Base-by-base conservation (phyloP, 2,113 vertebrate genomes). In the Xenopus laevis region DNA sequence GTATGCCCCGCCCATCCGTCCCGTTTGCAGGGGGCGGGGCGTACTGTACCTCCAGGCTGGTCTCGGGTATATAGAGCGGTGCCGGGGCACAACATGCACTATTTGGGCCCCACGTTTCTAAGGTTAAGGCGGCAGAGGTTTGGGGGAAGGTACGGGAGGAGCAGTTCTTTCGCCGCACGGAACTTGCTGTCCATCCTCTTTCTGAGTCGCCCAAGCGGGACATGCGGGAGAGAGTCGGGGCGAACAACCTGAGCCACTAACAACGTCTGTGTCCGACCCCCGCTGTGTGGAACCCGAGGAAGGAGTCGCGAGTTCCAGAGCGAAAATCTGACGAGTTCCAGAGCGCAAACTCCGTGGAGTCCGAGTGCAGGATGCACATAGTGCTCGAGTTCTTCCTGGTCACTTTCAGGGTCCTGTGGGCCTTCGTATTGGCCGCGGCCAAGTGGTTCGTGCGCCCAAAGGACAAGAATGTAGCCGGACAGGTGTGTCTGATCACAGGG, bases 401-500 rank as follows among this genome's bases (percentile, higher is more conserved):
- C 76, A 91, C 95, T 77, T 85, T 98, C 80, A 91, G 93, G 83
- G 96, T 99, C 79, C 88, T 95, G 27, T 98, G 95, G 97, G 95
- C 97, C 53, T 94, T 99, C 82, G 88, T 96, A 63, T 84, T 94
- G 63, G 94, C 96, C 81, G 96, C 93, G 44, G 89, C 92, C 13
- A 94, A 94, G 74, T 98, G 97, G 97, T 83, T 98, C 4, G 89
- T 98, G 81, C 92, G 93, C 78, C 96, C 96, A 77, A 95, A 97
- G 83, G 97, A 99, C 91, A 98, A 99, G 92, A 97, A 95, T 79
- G 96, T 99, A 81, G 92, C 93, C 50, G 96, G 96, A 84, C 96
- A 99, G 96, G 96, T 99, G 94, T 99, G 96, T 79, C 87, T 98
- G 77, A 98, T 98, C 92, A 98, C 97, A 65, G 97, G 97, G 71